Evolutionary conservation across 1,140 invertebrate genomes (phyloP), one percentile per base, ranked within the genome.

Genomic region (Ceratina australensis): DNA sequence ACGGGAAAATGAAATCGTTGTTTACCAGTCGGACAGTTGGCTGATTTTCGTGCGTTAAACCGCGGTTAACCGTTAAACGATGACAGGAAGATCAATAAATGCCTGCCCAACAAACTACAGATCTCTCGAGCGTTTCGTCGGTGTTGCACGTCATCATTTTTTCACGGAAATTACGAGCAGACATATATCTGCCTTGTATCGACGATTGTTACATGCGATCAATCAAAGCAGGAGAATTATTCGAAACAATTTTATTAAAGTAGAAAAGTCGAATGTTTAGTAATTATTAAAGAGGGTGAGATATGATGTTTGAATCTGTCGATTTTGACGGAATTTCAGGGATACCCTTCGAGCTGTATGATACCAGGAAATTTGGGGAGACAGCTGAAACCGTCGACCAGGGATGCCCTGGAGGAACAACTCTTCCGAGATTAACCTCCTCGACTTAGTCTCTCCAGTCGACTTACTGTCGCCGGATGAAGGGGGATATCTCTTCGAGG

Each of bases 391-490:
- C 42, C 65, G 54, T 33, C 4, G 47, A 20, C 22, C 22, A 57
- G 15, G 18, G 16, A 15, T 42, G 33, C 33, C 33, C 33, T 42
- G 33, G 33, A 42, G 15, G 24, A 22, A 18, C 56, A 57, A 47
- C 59, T 56, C 56, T 64, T 26, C 12, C 15, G 18, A 73, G 69
- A 79, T 81, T 75, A 85, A 84, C 71, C 61, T 49, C 60, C 59
- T 79, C 54, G 63, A 76, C 61, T 84, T 79, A 82, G 59, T 82
- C 76, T n/a, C 56, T 61, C 57, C 22, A 52, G 16, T 26, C 26
- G 20, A 52, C 59, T 73, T 24, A 24, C 57, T 24, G 20, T 69
- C n/a, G 12, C 4, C 59, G 74, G 22, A 20, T 54, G 52, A 66
- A 78, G 72, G 76, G 78, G 59, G 63, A 72, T 54, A 74, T 66